phyloP scores from a whole-genome alignment of 2,113 vertebrate genomes.

The Glareola pratincola region DNA sequence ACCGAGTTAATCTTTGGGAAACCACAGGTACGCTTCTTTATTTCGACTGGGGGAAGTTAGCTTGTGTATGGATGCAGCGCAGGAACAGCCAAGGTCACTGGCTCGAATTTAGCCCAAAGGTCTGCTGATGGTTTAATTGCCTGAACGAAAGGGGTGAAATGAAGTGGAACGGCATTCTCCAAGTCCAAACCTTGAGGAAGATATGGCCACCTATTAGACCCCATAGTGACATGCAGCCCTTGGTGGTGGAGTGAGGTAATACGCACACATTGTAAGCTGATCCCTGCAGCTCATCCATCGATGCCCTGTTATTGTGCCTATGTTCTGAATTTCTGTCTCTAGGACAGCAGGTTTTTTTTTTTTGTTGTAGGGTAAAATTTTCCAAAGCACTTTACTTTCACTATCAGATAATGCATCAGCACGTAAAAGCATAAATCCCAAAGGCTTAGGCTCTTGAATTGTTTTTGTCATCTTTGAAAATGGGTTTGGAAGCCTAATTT shows the following conservation, averaged over 20 bases:
- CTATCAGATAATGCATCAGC: neutral
- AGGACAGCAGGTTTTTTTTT: neutral
- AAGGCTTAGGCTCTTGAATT: neutral
- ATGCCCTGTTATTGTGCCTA: neutral
- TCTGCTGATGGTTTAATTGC: neutral
- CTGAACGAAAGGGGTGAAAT: neutral
- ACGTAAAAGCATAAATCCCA: neutral
- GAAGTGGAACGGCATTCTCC: neutral
- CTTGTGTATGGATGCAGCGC: neutral
- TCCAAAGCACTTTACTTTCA: neutral
- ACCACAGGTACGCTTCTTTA: fast-evolving
- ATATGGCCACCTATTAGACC: neutral
- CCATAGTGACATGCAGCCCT: neutral
- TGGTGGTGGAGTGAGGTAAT: neutral
- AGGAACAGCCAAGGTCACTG: neutral
- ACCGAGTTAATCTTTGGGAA: neutral
- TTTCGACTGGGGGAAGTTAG: neutral
- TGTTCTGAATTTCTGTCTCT: neutral
- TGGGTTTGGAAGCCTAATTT: neutral
- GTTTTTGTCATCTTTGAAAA: neutral
- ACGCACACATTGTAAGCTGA: neutral
- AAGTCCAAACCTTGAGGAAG: neutral
- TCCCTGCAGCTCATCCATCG: neutral
- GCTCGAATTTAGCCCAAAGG: neutral
- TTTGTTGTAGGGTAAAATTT: neutral